Base-by-base conservation (phyloP, 1,140 invertebrate genomes). In the Myzus persicae region DNA sequence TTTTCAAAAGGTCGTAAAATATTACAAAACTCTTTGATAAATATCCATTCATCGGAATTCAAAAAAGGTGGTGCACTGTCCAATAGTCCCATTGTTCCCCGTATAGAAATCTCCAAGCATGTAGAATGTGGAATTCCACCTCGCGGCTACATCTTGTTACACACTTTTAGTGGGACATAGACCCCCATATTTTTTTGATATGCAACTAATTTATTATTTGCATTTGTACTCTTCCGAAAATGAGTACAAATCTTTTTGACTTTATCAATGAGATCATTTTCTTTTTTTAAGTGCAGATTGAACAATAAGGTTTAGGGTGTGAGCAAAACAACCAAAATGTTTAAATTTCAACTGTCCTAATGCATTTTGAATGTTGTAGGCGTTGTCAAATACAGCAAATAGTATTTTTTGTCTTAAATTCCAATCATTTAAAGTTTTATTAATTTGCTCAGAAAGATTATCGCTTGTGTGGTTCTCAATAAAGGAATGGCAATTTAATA, bases 321-420 rank as follows among this genome's bases (percentile, higher is more conserved):
- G 76, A 94, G 93, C 67, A 42, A 87, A 46, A 93, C 93, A 94
- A 93, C 94, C 67, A 81, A 91, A n/a, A 76, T 93, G 31, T 81
- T 93, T 67, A 93, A 46, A 42, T 93, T 87, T 2, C 81, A 44
- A 31, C 93, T 82, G 90, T 93, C 88, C 54, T 94, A 67, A 85
- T 42, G 85, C 93, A 94, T 40, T 40, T 93, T 91, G 94, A 87
- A 94, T 91, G 51, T 93, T 59, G 38, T 31, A 44, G 9, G 94
- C 51, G 94, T 94, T 76, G 94, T 94, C 93, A 94, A 94, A 51
- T 94, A 94, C 2, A 94, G 93, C 93, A 44, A 93, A 88, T 94
- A 90, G 59, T 84, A 84, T 46, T 88, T 46, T 59, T 93, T 14
- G 54, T 46, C 26, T 93, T 51, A 92, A 94, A 93, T 40, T 93